Evolutionary conservation across 2,888 invertebrate species (phyloP).

Genomic region (Uropetala carovei): DNA sequence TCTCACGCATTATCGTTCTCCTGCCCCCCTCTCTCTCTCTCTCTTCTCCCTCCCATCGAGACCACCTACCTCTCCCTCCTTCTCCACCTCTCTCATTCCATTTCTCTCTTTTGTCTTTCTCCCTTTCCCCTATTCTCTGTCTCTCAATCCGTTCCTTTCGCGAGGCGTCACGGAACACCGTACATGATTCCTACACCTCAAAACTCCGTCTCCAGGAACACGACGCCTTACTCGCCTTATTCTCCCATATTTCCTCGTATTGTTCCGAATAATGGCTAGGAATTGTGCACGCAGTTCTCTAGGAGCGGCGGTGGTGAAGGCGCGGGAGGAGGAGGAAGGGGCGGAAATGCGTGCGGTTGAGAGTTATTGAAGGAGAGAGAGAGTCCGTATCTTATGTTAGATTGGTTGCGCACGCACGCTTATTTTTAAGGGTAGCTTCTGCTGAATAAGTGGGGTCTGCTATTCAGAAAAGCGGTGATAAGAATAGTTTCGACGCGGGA

Average conservation of each 20-base stretch:
- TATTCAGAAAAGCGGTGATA: too few relatives aligned
- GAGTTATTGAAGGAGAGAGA: too few relatives aligned
- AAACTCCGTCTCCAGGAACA: neutral
- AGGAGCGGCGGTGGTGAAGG: neutral
- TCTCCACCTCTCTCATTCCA: neutral
- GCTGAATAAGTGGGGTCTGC: too few relatives aligned
- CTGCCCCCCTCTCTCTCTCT: too few relatives aligned
- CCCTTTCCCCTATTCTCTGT: neutral
- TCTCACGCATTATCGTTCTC: constrained; percentile 53
- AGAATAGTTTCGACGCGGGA: too few relatives aligned
- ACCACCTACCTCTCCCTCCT: constrained; percentile 8
- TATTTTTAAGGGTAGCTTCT: too few relatives aligned
- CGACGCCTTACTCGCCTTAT: neutral
- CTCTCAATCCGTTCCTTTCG: neutral
- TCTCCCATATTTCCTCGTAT: neutral
- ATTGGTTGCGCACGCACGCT: too few relatives aligned
- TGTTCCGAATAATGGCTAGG: neutral
- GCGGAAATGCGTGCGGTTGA: too few relatives aligned
- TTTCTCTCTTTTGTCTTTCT: neutral
- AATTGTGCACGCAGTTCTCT: neutral
- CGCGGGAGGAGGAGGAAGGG: neutral
- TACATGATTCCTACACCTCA: neutral
- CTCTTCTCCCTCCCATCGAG: constrained; percentile 8
- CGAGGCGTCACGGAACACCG: neutral
- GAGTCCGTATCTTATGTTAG: too few relatives aligned